Percentiles rank a stretch among this genome's conserved stretches.
Evolutionary conservation across 2,113 vertebrate species (phyloP).

Genomic region (Thomomys bottae): DNA sequence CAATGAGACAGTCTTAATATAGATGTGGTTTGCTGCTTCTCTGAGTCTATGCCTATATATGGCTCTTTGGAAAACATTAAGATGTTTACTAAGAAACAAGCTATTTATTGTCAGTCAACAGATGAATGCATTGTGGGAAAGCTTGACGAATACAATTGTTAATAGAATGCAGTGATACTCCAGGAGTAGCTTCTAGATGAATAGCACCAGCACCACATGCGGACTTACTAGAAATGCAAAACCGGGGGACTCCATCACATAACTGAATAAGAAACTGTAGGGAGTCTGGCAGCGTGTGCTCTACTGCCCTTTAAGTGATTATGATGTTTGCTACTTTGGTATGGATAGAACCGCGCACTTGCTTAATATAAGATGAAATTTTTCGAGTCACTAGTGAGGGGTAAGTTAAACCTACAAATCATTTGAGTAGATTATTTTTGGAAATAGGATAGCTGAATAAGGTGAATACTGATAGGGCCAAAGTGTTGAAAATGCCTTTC

Average conservation of each 20-base stretch:
- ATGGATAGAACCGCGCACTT: neutral
- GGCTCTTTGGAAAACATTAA: neutral
- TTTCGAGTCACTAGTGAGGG: neutral
- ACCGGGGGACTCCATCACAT: accelerated
- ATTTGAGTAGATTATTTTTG: conserved; percentile 3
- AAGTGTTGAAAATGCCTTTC: too few species aligned
- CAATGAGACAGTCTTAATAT: conserved; percentile 29
- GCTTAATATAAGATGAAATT: neutral
- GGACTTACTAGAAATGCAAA: neutral
- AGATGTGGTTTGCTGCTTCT: conserved; percentile 31
- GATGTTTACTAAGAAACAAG: neutral
- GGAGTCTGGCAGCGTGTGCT: neutral
- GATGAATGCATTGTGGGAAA: neutral
- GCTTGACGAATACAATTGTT: neutral
- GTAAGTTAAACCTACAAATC: neutral
- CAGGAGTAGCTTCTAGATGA: neutral
- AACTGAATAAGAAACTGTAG: neutral
- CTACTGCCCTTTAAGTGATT: neutral
- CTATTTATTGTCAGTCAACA: neutral
- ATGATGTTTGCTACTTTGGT: neutral
- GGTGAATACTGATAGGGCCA: neutral
- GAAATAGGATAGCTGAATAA: neutral
- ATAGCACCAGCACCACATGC: neutral
- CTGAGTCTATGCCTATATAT: neutral
- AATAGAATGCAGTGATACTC: neutral